These are phyloP conservation scores for Syngnathus scovelli DNA, from an alignment of 2,113 vertebrate genomes.

Conservation along the genomic window DNA sequence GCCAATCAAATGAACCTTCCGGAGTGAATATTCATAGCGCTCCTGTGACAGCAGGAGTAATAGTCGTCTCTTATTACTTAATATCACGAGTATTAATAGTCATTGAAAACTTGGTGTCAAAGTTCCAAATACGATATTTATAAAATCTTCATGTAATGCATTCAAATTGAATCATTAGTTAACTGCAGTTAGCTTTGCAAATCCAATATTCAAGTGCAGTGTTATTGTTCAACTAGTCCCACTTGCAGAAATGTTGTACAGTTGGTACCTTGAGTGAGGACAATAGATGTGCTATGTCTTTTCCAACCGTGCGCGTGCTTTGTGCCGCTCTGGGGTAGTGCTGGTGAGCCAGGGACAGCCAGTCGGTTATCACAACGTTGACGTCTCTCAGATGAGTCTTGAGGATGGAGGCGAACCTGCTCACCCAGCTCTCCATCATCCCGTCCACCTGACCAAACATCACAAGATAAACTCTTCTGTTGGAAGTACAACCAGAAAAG, in stretches of 20 bases:
- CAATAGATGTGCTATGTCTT: constrained; percentile 81
- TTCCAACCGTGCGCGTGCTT: constrained; percentile 79
- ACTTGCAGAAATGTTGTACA: not conserved
- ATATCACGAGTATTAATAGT: no score
- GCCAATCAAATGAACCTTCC: constrained; percentile 85
- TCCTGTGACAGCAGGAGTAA: constrained; percentile 64
- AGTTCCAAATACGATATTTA: no score
- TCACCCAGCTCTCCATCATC: constrained; percentile 81
- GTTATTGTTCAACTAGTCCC: not conserved
- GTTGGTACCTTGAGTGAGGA: constrained; percentile 79
- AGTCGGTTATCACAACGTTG: constrained; percentile 83
- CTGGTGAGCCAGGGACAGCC: constrained; percentile 77
- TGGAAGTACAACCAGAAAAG: no score
- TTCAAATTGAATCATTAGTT: no score
- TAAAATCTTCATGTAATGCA: no score
- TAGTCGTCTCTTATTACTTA: no score
- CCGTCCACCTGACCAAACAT: constrained; percentile 75
- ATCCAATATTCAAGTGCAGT: no score
- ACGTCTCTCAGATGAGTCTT: constrained; percentile 64
- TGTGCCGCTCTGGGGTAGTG: constrained; percentile 81
- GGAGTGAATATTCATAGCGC: constrained; percentile 68
- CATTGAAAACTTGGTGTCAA: no score
- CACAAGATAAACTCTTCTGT: not conserved
- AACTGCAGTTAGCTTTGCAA: no score
- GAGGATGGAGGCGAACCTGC: constrained; percentile 74